Evolutionary conservation across 2,888 invertebrate genomes (phyloP).

Genomic region (Pachymerium ferrugineum): DNA sequence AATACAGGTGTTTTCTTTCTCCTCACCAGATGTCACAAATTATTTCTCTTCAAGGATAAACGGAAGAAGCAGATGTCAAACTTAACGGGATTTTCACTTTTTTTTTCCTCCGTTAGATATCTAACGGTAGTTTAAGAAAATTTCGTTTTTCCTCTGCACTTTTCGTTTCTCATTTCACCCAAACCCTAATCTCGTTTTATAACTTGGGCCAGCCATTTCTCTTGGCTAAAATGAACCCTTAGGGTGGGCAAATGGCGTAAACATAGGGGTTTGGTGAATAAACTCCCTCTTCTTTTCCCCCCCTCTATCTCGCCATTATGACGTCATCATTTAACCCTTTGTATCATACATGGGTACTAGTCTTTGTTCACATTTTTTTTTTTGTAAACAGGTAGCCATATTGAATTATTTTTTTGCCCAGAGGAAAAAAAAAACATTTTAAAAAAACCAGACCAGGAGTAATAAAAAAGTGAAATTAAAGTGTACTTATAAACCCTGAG

Average conservation of each 20-base stretch:
- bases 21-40: slow-evolving; percentile 14
- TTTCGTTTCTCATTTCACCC: too few species aligned
- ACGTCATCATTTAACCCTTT: slow-evolving; percentile 19
- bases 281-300: background rate
- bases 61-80: slow-evolving; percentile 21
- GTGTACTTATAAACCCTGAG: slow-evolving; percentile 21
- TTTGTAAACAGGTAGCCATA: background rate
- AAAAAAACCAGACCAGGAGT: slow-evolving; percentile 1
- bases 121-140: too few species aligned
- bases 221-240: background rate
- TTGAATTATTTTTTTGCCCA: background rate
- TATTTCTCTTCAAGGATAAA: slow-evolving; percentile 21
- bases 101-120: background rate
- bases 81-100: background rate
- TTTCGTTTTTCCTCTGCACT: too few species aligned
- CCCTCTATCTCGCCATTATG: background rate
- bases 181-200: too few species aligned
- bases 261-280: slow-evolving; percentile 14
- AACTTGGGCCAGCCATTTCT: too few species aligned
- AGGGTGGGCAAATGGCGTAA: background rate
- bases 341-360: background rate
- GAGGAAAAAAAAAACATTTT: slow-evolving; percentile 2
- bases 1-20: slow-evolving; percentile 5
- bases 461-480: slow-evolving; percentile 4
- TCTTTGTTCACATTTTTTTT: background rate